phyloP scores from a whole-genome alignment of 2,113 vertebrate genomes.

The Poeciliopsis prolifica region DNA sequence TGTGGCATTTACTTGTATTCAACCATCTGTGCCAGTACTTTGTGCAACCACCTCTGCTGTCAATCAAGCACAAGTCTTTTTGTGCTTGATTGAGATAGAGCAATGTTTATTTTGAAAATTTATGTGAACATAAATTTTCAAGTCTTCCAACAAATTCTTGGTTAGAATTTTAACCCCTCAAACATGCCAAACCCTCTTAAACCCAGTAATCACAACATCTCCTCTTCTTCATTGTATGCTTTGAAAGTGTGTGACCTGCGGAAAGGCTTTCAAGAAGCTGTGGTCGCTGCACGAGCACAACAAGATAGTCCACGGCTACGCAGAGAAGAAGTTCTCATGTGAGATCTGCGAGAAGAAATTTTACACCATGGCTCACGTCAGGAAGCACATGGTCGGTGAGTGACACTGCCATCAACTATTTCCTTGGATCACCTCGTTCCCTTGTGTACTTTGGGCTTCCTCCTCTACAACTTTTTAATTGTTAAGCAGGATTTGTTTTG shows the following conservation, averaged over 20 bases:
- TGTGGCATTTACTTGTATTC: too few species aligned
- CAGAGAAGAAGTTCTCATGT: constrained; percentile 94
- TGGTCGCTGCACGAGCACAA: constrained; percentile 95
- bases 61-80: too few species aligned
- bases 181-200: constrained; percentile 13
- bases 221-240: neutral
- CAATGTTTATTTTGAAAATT: neutral
- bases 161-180: neutral
- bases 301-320: constrained; percentile 93
- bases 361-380: constrained; percentile 96
- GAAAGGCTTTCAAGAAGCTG: constrained; percentile 96
- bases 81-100: too few species aligned
- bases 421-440: constrained; percentile 7
- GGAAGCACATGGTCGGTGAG: constrained; percentile 99
- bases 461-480: constrained; percentile 23
- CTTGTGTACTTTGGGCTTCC: neutral
- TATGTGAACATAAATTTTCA: neutral
- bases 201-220: neutral
- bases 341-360: constrained; percentile 98
- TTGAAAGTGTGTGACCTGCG: constrained; percentile 89
- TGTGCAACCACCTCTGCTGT: too few species aligned
- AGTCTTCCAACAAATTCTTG: neutral
- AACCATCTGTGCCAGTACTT: too few species aligned
- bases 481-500: constrained; percentile 45
- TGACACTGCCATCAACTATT: constrained; percentile 46